These are phyloP conservation scores for Phallusia fumigata DNA, from an alignment of 23 tunicate genomes.

Conservation along the genomic window DNA sequence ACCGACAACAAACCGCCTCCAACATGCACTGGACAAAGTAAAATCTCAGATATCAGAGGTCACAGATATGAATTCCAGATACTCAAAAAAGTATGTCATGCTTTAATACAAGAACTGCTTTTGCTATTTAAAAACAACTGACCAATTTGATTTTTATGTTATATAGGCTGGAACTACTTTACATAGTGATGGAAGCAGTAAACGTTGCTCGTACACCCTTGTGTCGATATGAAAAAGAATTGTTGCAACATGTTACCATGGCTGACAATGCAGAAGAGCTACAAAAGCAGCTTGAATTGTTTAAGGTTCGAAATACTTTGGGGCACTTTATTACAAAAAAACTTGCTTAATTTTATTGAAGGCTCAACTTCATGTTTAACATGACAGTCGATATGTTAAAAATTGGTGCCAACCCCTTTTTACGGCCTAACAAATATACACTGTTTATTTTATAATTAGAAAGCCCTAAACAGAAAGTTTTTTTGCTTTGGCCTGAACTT, in stretches of 20 bases:
- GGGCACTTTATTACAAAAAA: neutral
- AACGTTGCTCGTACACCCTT: conserved; percentile 26
- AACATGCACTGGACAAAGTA: conserved; percentile 4
- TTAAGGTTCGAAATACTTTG: conserved; percentile 34
- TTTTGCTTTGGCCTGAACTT: too few relatives aligned
- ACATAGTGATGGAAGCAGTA: conserved; percentile 37
- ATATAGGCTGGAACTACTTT: conserved; percentile 6
- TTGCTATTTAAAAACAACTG: too few relatives aligned
- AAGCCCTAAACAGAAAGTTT: too few relatives aligned
- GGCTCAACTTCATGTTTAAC: too few relatives aligned
- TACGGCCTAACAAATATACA: too few relatives aligned
- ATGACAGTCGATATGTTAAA: too few relatives aligned
- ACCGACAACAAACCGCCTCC: neutral
- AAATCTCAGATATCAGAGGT: neutral
- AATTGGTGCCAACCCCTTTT: too few relatives aligned
- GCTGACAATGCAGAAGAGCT: conserved; percentile 54
- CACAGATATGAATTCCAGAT: neutral
- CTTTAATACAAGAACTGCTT: too few relatives aligned
- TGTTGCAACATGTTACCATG: conserved; percentile 59
- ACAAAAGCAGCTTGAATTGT: conserved; percentile 38
- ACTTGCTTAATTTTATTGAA: too few relatives aligned
- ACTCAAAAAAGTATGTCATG: conserved; percentile 17
- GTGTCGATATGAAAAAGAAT: conserved; percentile 47
- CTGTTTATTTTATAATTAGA: too few relatives aligned
- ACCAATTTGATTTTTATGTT: too few relatives aligned